A percentile compares a stretch with the other conserved stretches of the same genome.
These are phyloP conservation scores for Telmatochromis brichardi DNA, from an alignment of 2,113 vertebrate species.

Conservation along the genomic window DNA sequence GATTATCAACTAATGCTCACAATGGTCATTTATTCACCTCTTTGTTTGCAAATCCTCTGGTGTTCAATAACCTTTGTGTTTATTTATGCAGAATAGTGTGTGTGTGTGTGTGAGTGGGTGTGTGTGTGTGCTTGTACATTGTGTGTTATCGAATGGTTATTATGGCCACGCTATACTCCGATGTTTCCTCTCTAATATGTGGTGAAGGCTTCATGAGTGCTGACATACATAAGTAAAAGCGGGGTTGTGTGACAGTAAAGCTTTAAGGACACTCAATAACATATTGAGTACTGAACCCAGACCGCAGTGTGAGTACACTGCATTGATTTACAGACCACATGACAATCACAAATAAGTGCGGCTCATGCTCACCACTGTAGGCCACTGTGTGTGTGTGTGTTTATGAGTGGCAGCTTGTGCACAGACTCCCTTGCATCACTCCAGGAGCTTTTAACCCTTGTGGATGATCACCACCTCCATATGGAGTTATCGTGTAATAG, in stretches of 20 bases:
- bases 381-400: background rate
- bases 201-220: background rate
- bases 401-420: background rate
- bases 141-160: background rate
- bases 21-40: conserved; percentile 20
- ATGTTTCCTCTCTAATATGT: conserved; percentile 8
- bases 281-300: conserved; percentile 35
- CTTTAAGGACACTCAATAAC: conserved; percentile 55
- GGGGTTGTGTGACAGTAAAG: background rate
- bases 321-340: conserved; percentile 51
- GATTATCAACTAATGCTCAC: conserved; percentile 27
- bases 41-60: background rate
- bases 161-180: background rate
- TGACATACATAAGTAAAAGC: conserved; percentile 2
- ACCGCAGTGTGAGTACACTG: conserved; percentile 22
- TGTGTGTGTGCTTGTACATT: background rate
- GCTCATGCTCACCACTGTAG: background rate
- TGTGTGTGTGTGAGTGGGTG: background rate
- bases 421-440: background rate
- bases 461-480: background rate
- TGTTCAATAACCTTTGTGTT: conserved; percentile 27
- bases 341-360: conserved; percentile 21
- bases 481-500: background rate
- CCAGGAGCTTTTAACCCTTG: background rate
- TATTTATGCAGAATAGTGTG: background rate